Base-by-base conservation (phyloP, 2,113 vertebrate genomes). In the Bubo blakistoni region DNA sequence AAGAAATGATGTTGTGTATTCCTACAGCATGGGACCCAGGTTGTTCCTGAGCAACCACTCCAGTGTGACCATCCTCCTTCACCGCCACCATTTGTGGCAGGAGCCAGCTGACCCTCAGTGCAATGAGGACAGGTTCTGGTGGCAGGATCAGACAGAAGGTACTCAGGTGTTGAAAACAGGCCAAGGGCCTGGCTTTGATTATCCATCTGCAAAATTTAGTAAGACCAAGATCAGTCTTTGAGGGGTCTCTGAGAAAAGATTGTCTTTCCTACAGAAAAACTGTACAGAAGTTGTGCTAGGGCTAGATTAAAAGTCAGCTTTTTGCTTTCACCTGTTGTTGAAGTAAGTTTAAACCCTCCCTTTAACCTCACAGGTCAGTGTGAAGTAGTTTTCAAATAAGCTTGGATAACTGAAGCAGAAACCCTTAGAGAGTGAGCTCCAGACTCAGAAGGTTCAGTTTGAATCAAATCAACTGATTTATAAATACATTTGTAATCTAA, bases 11-110 rank as follows among this genome's bases (percentile, higher is more conserved):
- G 17, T 6, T 61, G 74, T 36, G 26, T 18, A 27, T 38, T 44
- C 63, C 61, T 30, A 5, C 0, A 16, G 38, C 1, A 0, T 9
- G 10, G 42, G 34, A 49, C 11, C 0, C 0, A 17, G 18, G 26
- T 9, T 25, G 13, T 29, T 51, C 36, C 59, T 34, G 14, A 55
- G 34, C 42, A 30, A 7, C 47, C 29, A 13, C 46, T 74, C 29
- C 59, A 40, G 15, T 9, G 6, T 46, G 52, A 47, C 8, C 7
- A 6, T 11, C 13, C 22, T 57, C 40, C 52, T 69, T 25, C 13
- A 6, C 13, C 1, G 1, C 44, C 2, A 0, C 29, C 4, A 1
- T 5, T 49, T 2, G 1, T 2, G 4, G 29, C 2, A 7, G 66
- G 8, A 69, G 12, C 38, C 63, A 72, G 52, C 7, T 2, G 7